Percentiles rank a stretch among this genome's conserved stretches.
phyloP scores from a whole-genome alignment of 2,797 vertebrate species.

The Enoplosus armatus region DNA sequence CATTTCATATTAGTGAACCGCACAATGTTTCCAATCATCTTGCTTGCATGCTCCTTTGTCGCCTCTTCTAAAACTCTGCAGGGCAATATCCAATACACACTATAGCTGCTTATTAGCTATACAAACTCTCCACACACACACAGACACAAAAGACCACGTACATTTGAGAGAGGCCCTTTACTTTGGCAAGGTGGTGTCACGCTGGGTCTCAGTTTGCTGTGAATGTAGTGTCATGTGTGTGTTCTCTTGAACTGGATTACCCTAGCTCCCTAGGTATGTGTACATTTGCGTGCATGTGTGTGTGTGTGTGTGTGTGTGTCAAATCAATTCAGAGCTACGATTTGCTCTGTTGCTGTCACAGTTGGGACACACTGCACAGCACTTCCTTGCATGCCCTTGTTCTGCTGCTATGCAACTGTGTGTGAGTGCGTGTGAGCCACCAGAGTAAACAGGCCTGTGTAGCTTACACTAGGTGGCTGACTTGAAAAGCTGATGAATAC shows the following conservation, averaged over 20 bases:
- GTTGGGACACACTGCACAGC: constrained; percentile 55
- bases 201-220: constrained; percentile 71
- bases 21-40: background rate
- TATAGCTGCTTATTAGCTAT: background rate
- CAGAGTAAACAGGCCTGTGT: constrained; percentile 44
- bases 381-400: constrained; percentile 54
- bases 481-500: constrained; percentile 24
- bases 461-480: constrained; percentile 34
- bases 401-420: constrained; percentile 57
- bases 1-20: background rate
- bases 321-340: constrained; percentile 62
- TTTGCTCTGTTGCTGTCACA: constrained; percentile 66
- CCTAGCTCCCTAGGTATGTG: constrained; percentile 46
- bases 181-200: constrained; percentile 70
- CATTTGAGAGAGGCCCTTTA: constrained; percentile 53
- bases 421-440: constrained; percentile 26
- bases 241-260: constrained; percentile 57
- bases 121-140: constrained; percentile 1
- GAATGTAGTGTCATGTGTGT: constrained; percentile 48
- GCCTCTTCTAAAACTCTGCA: background rate
- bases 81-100: background rate
- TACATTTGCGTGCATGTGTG: constrained; percentile 12
- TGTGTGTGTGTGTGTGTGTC: constrained; percentile 10
- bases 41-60: background rate
- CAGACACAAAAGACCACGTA: constrained; percentile 27